These are phyloP conservation scores for Crematogaster levior DNA, from an alignment of 2,888 invertebrate genomes.

Conservation along the genomic window DNA sequence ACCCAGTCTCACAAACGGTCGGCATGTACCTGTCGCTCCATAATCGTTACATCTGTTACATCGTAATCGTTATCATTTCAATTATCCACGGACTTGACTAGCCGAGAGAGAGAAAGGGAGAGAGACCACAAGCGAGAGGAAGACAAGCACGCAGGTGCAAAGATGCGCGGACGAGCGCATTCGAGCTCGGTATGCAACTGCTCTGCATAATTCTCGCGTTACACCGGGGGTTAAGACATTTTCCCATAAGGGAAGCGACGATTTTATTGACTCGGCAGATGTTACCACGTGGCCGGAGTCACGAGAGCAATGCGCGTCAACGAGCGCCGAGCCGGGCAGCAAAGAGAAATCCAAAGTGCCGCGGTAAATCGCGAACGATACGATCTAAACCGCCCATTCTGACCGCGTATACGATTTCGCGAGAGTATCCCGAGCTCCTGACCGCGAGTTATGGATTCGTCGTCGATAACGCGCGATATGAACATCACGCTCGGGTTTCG, in stretches of 20 bases:
- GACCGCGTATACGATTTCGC: slow-evolving; percentile 23
- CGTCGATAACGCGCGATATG: slow-evolving; percentile 6
- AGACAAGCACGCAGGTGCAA: neutral
- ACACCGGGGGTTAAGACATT: slow-evolving; percentile 36
- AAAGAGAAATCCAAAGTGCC: slow-evolving; percentile 35
- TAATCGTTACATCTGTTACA: slow-evolving; percentile 62
- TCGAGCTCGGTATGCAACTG: slow-evolving; percentile 4
- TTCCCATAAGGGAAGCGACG: slow-evolving; percentile 5
- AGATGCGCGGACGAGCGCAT: neutral
- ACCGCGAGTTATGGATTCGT: slow-evolving; percentile 15
- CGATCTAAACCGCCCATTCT: slow-evolving; percentile 38
- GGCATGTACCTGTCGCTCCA: slow-evolving; percentile 54
- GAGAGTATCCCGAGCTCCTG: neutral
- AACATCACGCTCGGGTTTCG: neutral
- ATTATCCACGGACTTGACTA: slow-evolving; percentile 36
- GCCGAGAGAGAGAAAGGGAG: neutral
- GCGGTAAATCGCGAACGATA: slow-evolving; percentile 41
- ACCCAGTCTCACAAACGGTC: slow-evolving; percentile 34
- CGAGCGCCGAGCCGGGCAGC: neutral
- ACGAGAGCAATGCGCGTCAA: slow-evolving; percentile 17
- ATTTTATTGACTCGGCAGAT: slow-evolving; percentile 40
- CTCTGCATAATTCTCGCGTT: slow-evolving; percentile 45
- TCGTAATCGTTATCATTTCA: slow-evolving; percentile 64
- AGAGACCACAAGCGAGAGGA: neutral
- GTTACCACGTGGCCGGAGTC: slow-evolving; percentile 10